phyloP scores from a whole-genome alignment of 2,797 vertebrate species.

The Echeneis naucrates region DNA sequence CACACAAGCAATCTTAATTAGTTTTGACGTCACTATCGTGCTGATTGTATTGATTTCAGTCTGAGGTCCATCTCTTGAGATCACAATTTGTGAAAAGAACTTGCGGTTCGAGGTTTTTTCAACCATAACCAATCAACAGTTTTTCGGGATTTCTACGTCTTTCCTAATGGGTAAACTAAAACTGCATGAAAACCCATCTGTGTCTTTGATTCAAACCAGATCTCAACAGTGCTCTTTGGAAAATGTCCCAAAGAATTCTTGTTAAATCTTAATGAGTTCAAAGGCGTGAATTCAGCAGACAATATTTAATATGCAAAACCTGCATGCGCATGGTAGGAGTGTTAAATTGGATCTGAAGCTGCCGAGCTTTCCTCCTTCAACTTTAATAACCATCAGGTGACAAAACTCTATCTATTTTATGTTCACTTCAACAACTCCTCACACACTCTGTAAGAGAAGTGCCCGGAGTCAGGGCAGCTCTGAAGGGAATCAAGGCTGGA shows the following conservation, averaged over 20 bases:
- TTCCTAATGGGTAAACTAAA: slow-evolving; percentile 30
- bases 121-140: slow-evolving; percentile 64
- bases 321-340: neutral
- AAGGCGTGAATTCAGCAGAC: slow-evolving; percentile 13
- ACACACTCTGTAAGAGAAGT: slow-evolving; percentile 13
- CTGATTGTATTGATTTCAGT: slow-evolving; percentile 69
- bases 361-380: slow-evolving; percentile 3
- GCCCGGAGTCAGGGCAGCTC: slow-evolving; percentile 55
- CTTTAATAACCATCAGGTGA: slow-evolving; percentile 12
- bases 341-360: slow-evolving; percentile 28
- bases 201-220: slow-evolving; percentile 16
- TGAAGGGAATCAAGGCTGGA: slow-evolving; percentile 57
- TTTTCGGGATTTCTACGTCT: slow-evolving; percentile 34
- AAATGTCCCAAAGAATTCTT: neutral
- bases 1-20: slow-evolving; percentile 80
- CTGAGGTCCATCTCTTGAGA: slow-evolving; percentile 66
- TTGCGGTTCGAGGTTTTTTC: slow-evolving; percentile 52
- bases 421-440: slow-evolving; percentile 50
- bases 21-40: slow-evolving; percentile 76
- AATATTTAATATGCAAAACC: slow-evolving; percentile 21
- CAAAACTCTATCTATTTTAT: slow-evolving; percentile 25
- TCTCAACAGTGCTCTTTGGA: neutral
- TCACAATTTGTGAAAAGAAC: slow-evolving; percentile 68
- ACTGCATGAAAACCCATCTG: slow-evolving; percentile 20
- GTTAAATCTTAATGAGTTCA: slow-evolving; percentile 25